These are phyloP conservation scores for Poeciliopsis retropinna DNA, from an alignment of 2,113 vertebrate species.

Conservation along the genomic window DNA sequence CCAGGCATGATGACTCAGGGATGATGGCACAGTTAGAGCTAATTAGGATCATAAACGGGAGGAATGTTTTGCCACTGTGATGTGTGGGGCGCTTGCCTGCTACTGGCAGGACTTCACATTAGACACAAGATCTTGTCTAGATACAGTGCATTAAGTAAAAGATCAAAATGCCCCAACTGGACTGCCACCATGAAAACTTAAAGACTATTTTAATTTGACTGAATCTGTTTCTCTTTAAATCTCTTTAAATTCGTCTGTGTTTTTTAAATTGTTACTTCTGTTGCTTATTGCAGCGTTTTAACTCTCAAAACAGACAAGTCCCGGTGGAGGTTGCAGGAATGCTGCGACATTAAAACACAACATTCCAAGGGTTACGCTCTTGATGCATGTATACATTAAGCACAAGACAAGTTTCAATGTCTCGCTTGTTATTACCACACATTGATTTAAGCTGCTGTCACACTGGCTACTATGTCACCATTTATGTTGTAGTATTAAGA, in stretches of 20 bases:
- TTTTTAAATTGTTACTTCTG: not conserved
- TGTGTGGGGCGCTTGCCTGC: constrained; percentile 43
- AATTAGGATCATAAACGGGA: constrained; percentile 78
- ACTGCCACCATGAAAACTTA: not conserved
- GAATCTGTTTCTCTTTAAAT: not conserved
- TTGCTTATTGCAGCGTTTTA: not conserved
- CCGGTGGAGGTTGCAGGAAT: not conserved
- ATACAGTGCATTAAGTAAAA: constrained; percentile 12
- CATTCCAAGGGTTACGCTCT: not conserved
- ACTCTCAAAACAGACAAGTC: not conserved
- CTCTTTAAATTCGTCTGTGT: not conserved
- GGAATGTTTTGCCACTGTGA: constrained; percentile 72
- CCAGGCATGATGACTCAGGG: constrained; percentile 74
- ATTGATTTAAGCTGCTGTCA: too few species aligned
- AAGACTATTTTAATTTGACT: not conserved
- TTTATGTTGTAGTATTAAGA: not conserved
- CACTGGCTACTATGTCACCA: not conserved
- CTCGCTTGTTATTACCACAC: too few species aligned
- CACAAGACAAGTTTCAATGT: not conserved
- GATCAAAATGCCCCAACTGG: constrained; percentile 10
- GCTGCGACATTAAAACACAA: not conserved
- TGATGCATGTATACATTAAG: not conserved
- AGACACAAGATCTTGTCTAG: constrained; percentile 26
- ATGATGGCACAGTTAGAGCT: constrained; percentile 74
- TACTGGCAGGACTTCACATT: constrained; percentile 55